Evolutionary conservation across 2,113 vertebrate genomes (phyloP).

Genomic region (Hemiscyllium ocellatum): DNA sequence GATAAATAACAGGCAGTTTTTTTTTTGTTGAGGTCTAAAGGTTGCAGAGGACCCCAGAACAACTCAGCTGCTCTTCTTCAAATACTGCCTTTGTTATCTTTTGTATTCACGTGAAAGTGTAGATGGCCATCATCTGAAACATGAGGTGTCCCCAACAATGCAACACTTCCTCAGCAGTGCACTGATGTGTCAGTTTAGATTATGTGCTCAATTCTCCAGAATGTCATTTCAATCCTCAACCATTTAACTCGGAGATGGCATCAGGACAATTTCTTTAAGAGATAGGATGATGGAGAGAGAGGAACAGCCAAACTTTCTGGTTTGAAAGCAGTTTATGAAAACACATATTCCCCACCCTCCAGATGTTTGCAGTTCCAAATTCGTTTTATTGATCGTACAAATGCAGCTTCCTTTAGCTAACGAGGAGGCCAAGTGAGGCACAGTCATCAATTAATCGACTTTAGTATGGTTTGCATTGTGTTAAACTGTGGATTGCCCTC

Average conservation of each 20-base stretch:
- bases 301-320: too few relatives aligned
- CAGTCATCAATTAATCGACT: not conserved
- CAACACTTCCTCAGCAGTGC: not conserved
- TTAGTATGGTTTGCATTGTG: not conserved
- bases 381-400: not conserved
- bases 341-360: not conserved
- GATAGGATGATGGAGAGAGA: not conserved
- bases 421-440: not conserved
- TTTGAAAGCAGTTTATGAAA: not conserved
- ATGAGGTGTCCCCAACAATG: not conserved
- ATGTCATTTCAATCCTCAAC: not conserved
- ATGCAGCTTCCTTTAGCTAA: not conserved
- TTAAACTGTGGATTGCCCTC: not conserved
- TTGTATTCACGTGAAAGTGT: not conserved
- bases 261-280: not conserved
- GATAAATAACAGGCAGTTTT: slow-evolving; percentile 11
- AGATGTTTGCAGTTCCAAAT: not conserved
- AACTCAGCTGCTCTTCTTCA: not conserved
- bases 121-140: not conserved
- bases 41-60: not conserved
- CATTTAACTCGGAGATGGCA: not conserved
- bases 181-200: not conserved
- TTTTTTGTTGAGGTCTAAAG: not conserved
- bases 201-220: too few relatives aligned
- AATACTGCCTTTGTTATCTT: not conserved